phyloP scores from a whole-genome alignment of 2,797 vertebrate genomes.

The Enteromius afrohamiltoni region DNA sequence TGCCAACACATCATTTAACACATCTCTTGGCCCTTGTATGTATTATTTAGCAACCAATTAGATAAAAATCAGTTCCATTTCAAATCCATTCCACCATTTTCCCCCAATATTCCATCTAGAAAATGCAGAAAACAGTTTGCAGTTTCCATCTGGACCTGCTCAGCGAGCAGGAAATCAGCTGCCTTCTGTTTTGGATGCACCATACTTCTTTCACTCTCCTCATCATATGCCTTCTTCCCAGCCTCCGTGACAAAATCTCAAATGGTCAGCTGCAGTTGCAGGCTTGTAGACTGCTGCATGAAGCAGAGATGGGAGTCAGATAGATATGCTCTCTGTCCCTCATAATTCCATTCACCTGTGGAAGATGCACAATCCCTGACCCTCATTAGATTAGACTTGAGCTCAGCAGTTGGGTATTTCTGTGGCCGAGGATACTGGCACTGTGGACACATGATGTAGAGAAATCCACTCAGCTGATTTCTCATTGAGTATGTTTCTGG shows the following conservation, averaged over 20 bases:
- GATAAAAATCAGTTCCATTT: not conserved
- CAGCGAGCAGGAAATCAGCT: conserved; percentile 2
- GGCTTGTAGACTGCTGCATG: conserved; percentile 40
- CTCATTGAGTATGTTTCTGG: conserved; percentile 26
- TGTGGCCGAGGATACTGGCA: not conserved
- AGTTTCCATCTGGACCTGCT: conserved; percentile 20
- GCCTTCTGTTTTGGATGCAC: conserved; percentile 1
- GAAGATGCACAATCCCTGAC: conserved; percentile 49
- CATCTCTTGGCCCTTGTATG: not conserved
- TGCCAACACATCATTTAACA: not conserved
- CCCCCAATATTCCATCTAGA: not conserved
- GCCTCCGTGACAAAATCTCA: conserved; percentile 26
- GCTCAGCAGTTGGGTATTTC: conserved; percentile 14
- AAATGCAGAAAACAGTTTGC: conserved; percentile 11
- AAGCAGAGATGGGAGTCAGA: conserved; percentile 51
- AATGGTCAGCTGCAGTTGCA: conserved; percentile 44
- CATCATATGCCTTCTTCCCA: not conserved
- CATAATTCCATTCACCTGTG: conserved; percentile 48
- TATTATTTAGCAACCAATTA: not conserved
- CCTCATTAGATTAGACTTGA: conserved; percentile 51
- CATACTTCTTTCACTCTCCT: not conserved
- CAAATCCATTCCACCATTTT: not conserved
- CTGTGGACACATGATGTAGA: conserved; percentile 17
- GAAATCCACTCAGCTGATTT: conserved; percentile 45
- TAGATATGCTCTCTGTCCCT: conserved; percentile 45